Conservation (phyloP, 2,888 invertebrate species). For the Tenodera sinensis region DNA sequence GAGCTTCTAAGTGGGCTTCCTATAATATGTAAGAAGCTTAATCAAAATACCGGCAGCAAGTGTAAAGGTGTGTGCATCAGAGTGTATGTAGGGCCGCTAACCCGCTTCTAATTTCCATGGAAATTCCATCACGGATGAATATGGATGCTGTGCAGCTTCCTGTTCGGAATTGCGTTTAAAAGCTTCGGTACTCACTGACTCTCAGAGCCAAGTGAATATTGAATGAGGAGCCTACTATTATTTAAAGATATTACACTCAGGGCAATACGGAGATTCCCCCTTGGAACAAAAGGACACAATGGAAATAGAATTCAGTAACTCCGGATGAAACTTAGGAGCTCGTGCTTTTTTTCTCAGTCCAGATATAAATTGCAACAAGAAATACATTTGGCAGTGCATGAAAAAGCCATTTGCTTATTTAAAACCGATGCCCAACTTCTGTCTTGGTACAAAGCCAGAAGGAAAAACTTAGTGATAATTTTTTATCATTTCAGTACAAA, state of each 20-base stretch:
- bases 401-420: background rate
- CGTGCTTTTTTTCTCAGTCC: background rate
- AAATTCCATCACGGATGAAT: slow-evolving; percentile 22
- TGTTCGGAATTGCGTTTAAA: background rate
- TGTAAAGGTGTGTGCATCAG: background rate
- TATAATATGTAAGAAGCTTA: background rate
- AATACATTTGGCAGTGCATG: background rate
- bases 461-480: background rate
- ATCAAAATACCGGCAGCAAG: background rate
- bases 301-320: background rate
- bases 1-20: background rate
- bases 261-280: background rate
- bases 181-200: background rate
- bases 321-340: background rate
- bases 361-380: background rate
- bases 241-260: background rate
- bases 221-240: background rate
- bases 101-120: slow-evolving; percentile 17
- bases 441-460: background rate
- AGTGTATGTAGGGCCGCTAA: background rate
- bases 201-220: background rate
- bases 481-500: background rate
- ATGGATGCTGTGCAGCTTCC: slow-evolving; percentile 18
- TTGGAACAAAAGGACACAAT: background rate
- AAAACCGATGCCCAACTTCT: no score